These are phyloP conservation scores for Ciconia nigra DNA, from an alignment of 2,797 vertebrate genomes.

Conservation along the genomic window DNA sequence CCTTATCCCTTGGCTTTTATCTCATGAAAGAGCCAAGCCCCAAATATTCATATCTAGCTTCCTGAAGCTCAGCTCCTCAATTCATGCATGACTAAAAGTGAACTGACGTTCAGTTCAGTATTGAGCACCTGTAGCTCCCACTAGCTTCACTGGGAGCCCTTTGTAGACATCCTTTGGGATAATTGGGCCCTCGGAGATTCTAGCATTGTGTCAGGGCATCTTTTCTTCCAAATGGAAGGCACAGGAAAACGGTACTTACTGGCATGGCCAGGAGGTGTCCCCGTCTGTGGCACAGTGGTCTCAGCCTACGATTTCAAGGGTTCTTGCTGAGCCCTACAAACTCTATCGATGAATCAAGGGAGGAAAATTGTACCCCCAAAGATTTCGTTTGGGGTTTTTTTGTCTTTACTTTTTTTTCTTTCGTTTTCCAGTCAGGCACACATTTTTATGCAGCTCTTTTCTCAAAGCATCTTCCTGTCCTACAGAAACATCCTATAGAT, in stretches of 20 bases:
- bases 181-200: neutral
- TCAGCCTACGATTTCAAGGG: neutral
- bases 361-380: neutral
- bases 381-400: accelerated
- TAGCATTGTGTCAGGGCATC: neutral
- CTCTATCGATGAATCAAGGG: neutral
- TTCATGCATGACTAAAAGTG: neutral
- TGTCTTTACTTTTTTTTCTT: neutral
- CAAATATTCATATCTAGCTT: neutral
- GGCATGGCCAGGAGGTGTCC: neutral
- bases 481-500: slow-evolving; percentile 1
- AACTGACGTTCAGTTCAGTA: neutral
- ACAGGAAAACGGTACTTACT: neutral
- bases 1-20: neutral
- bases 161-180: neutral
- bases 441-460: neutral
- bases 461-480: neutral
- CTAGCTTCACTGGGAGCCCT: neutral
- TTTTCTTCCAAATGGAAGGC: neutral
- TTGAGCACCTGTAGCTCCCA: neutral
- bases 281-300: neutral
- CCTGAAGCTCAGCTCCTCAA: neutral
- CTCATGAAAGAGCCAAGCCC: neutral
- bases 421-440: neutral
- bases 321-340: neutral